These are phyloP conservation scores for Mesocentrotus franciscanus DNA, from an alignment of 53 echinoderm and acorn worm genomes.

Conservation along the genomic window DNA sequence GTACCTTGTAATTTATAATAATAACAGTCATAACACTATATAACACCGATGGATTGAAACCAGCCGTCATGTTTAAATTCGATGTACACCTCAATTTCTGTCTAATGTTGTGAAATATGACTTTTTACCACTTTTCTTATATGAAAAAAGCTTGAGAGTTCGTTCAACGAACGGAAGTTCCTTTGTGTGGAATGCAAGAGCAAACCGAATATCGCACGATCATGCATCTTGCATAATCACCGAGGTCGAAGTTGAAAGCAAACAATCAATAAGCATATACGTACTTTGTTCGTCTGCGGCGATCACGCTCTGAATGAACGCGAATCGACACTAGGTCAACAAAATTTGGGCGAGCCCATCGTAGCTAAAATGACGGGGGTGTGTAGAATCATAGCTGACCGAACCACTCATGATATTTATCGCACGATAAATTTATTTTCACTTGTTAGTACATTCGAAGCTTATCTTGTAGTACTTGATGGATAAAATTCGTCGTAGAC, in stretches of 20 bases:
- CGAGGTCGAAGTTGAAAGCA: background rate
- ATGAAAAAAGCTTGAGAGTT: background rate
- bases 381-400: too few relatives aligned
- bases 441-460: too few relatives aligned
- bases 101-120: background rate
- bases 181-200: background rate
- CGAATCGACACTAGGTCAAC: background rate
- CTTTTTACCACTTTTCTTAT: background rate
- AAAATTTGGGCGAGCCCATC: background rate
- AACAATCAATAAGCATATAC: background rate
- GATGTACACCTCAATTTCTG: background rate
- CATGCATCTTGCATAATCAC: background rate
- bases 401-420: too few relatives aligned
- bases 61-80: background rate
- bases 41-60: too few relatives aligned
- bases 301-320: slow-evolving; percentile 16
- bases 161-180: background rate
- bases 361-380: background rate
- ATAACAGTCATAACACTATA: too few relatives aligned
- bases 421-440: too few relatives aligned
- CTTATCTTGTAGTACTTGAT: too few relatives aligned
- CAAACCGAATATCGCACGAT: background rate
- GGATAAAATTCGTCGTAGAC: too few relatives aligned
- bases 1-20: too few relatives aligned
- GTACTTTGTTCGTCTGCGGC: background rate